Conservation (phyloP, 2,797 vertebrate species). For the Glyptemys insculpta region DNA sequence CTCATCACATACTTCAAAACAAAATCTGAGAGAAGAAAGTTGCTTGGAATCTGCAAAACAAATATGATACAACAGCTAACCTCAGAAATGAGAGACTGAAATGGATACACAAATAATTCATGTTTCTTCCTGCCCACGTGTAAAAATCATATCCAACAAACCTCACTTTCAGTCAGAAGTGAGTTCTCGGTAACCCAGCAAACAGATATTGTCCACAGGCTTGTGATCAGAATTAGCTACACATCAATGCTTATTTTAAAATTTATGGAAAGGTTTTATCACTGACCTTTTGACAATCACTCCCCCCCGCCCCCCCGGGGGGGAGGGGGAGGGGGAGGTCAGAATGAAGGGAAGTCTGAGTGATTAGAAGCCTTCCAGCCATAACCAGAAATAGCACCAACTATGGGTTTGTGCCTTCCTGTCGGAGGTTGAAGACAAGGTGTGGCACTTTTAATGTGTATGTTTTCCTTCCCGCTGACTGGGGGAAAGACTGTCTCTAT, state of each 20-base stretch:
- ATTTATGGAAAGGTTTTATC: background rate
- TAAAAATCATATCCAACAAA: no score
- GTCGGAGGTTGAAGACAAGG: background rate
- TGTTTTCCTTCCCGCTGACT: background rate
- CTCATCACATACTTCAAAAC: no score
- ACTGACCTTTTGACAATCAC: background rate
- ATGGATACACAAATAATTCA: no score
- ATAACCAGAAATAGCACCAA: background rate
- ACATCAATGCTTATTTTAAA: background rate
- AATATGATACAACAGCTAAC: no score
- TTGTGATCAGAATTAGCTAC: background rate
- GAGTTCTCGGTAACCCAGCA: background rate
- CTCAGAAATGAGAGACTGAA: no score
- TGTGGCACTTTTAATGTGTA: background rate
- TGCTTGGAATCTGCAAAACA: no score
- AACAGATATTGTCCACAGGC: background rate
- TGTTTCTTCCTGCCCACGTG: no score
- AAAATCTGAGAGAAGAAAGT: no score
- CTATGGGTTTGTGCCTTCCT: background rate
- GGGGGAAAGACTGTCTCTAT: background rate
- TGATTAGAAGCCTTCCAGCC: background rate
- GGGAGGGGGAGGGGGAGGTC: background rate
- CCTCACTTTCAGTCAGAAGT: background rate
- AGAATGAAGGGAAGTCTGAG: background rate
- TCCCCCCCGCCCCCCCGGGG: rapidly evolving